phyloP scores from a whole-genome alignment of 2,113 vertebrate species.

The Butorides virescens region DNA sequence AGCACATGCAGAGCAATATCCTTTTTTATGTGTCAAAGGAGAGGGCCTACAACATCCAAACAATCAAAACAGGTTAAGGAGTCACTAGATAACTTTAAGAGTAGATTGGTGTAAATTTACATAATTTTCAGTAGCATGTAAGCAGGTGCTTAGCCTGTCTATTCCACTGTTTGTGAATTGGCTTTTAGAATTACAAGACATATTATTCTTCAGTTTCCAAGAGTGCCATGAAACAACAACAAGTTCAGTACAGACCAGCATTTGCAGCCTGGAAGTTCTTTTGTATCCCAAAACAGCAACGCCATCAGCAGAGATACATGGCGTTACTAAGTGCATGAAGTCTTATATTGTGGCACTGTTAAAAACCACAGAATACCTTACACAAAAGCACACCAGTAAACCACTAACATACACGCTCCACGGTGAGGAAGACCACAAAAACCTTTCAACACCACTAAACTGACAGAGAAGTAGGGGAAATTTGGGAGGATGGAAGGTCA shows the following conservation, averaged over 20 bases:
- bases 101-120: neutral
- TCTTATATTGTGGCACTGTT: neutral
- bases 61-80: neutral
- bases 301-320: neutral
- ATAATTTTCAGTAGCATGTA: neutral
- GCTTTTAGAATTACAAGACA: neutral
- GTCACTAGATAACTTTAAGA: neutral
- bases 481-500: neutral
- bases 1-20: neutral
- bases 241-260: neutral
- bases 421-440: neutral
- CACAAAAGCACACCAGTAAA: neutral
- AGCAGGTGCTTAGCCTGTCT: neutral
- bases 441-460: neutral
- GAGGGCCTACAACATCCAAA: neutral
- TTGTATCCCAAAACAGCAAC: neutral
- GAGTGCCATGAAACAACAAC: neutral
- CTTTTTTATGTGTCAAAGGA: neutral
- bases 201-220: neutral
- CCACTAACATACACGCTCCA: neutral
- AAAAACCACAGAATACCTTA: neutral
- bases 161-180: neutral
- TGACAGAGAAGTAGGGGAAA: neutral
- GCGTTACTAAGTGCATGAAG: neutral
- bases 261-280: neutral